Conservation (phyloP, 2,797 vertebrate species). For the Malurus splendens region DNA sequence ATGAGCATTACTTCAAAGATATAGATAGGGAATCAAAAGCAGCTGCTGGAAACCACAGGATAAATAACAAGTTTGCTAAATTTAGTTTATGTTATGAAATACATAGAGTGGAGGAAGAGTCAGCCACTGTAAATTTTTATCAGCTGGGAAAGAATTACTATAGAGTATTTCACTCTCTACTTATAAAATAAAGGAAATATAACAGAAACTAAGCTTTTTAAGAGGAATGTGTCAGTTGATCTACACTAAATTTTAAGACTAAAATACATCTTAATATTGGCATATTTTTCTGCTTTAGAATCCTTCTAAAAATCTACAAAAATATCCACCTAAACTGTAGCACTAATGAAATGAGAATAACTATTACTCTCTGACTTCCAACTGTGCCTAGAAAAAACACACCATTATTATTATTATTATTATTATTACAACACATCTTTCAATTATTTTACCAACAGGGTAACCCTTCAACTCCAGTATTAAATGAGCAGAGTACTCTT, state of each 20-base stretch:
- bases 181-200: background rate
- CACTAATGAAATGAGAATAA: background rate
- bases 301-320: background rate
- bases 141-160: background rate
- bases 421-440: background rate
- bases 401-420: background rate
- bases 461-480: background rate
- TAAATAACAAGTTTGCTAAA: slow-evolving; percentile 39
- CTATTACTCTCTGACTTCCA: background rate
- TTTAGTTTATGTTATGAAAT: slow-evolving; percentile 46
- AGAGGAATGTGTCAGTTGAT: background rate
- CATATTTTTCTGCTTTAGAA: background rate
- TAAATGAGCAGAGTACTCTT: background rate
- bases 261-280: background rate
- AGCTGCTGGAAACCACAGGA: slow-evolving; percentile 25
- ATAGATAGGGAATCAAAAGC: slow-evolving; percentile 42
- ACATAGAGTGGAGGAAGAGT: slow-evolving; percentile 4
- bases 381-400: background rate
- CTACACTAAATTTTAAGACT: background rate
- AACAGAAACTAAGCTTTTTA: background rate
- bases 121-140: background rate
- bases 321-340: background rate
- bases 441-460: background rate
- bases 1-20: slow-evolving; percentile 37
- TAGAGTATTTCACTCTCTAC: background rate